Base-by-base conservation (phyloP, 2,113 vertebrate species). In the Pachyramphus minor region DNA sequence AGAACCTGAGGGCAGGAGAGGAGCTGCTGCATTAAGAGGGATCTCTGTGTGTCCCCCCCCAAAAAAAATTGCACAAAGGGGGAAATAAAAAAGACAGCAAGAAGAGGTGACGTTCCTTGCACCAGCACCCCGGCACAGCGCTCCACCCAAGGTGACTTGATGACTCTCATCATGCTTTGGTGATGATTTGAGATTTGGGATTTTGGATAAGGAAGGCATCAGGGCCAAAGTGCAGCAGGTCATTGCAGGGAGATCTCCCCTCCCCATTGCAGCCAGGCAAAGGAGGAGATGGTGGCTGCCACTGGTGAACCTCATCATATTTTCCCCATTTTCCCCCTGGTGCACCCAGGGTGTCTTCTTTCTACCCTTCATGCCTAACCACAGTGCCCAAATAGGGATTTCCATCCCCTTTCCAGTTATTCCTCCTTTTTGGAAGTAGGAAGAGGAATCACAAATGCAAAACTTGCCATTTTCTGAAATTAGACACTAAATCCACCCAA, bases 1-100 rank as follows among this genome's bases (percentile, higher is more conserved):
- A 99, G 98, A 98, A 98, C 97, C 99, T 98, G 97, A 1, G 42
- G 84, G 87, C 55, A 59, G 92, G 87, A 98, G 73, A 97, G 47
- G 14, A 42, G 79, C 41, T 18, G 6, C n/a, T 81, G 93, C 3
- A 8, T 89, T 4, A 74, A 47, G 11, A 50, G 23, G 17, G 6
- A 59, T 15, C 30, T 30, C 14, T 5, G 1, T 6, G n/a, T n/a
- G n/a, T 13, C 8, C 2, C 3, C 4, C 8, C 2, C 25, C 5
- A 11, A 47, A 47, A 22, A 44, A 44, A 49, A 49, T 0, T 39
- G 5, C 1, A 0, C 37, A 12, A 35, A 50, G 47, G 17, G 6
- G 24, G 4, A 3, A 25, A 15, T 17, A 3, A 19, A 24, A 25
- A 56, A n/a, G 41, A 12, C 19, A 50, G 12, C 42, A 41, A 77